Evolutionary conservation across 1,140 invertebrate species (phyloP).

Genomic region (Anastrepha ludens): DNA sequence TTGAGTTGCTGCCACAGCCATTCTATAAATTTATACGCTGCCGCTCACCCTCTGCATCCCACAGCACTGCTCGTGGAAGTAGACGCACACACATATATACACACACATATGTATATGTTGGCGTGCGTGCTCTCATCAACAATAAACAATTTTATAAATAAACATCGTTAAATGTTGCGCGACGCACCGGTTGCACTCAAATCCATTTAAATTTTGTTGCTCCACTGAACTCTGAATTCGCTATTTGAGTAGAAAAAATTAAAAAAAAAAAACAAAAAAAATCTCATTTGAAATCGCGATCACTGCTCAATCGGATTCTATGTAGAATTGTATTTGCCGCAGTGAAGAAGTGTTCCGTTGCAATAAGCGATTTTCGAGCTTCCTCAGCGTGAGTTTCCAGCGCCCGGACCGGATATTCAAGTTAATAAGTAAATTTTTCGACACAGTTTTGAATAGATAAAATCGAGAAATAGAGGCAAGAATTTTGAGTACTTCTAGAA

Average conservation of each 20-base stretch:
- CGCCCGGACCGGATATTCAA: no score
- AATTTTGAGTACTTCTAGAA: no score
- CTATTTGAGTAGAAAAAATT: background rate
- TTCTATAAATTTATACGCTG: background rate
- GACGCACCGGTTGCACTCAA: constrained; percentile 31
- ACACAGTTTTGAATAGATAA: no score
- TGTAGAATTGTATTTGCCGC: background rate
- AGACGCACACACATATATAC: background rate
- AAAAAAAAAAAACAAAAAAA: background rate
- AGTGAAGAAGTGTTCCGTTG: background rate
- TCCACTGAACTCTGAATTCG: constrained; percentile 4
- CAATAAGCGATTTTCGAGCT: background rate
- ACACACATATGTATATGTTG: background rate
- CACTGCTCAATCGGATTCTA: background rate
- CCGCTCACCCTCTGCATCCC: background rate
- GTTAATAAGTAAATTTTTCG: no score
- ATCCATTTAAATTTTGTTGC: constrained; percentile 24
- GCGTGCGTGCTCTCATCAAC: constrained; percentile 21
- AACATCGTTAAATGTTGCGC: constrained; percentile 26
- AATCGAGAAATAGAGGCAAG: no score
- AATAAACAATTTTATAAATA: constrained; percentile 48
- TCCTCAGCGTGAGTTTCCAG: background rate
- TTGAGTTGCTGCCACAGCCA: background rate
- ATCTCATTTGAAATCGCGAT: constrained; percentile 4
- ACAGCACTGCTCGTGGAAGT: no score